Percentiles rank a stretch among this genome's conserved stretches.
Conservation (phyloP, 2,797 vertebrate genomes). For the Champsocephalus gunnari region DNA sequence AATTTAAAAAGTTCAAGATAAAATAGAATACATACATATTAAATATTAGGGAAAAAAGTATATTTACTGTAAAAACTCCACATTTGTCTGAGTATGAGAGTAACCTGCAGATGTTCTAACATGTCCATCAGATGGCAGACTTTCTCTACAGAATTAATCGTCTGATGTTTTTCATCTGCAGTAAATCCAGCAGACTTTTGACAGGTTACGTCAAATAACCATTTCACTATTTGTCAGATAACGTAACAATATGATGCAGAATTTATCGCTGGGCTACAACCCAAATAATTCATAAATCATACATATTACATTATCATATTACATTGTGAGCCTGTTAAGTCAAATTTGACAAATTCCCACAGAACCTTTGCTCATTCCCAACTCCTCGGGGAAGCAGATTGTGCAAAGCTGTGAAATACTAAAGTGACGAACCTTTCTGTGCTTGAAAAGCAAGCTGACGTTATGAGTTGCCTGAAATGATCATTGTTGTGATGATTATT, state of each 20-base stretch:
- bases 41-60: neutral
- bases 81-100: neutral
- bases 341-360: conserved; percentile 27
- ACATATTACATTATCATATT: neutral
- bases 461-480: conserved; percentile 1
- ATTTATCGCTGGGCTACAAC: neutral
- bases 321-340: conserved; percentile 23
- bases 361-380: conserved; percentile 5
- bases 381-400: conserved; percentile 27
- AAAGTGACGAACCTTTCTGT: conserved; percentile 14
- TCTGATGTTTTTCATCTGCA: neutral
- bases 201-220: conserved; percentile 5
- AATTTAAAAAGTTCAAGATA: neutral
- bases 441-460: neutral
- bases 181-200: neutral
- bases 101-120: neutral
- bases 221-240: conserved; percentile 3
- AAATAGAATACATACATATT: neutral
- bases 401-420: conserved; percentile 51
- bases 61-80: neutral
- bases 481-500: neutral
- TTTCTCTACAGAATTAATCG: conserved; percentile 44
- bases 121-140: conserved; percentile 68
- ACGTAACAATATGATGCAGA: neutral
- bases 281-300: neutral